Evolutionary conservation across 2,888 invertebrate species (phyloP), one percentile per base, ranked within the genome.

Genomic region (Acheta domesticus): DNA sequence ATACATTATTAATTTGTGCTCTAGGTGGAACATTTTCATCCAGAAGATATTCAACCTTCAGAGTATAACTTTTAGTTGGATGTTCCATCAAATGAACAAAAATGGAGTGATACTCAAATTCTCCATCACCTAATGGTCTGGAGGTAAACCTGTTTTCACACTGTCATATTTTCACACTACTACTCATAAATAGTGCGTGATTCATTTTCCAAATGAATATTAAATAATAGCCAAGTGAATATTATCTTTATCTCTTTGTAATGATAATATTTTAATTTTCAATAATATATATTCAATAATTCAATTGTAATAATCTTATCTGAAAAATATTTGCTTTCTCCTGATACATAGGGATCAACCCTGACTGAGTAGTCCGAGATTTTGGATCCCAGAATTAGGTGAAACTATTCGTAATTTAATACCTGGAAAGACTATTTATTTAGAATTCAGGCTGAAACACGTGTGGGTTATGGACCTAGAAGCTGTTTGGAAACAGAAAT

Each of bases 341-440:
- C 8, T 36, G 36, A 36, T 79, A 79, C 83, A 75, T 80, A 87
- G 89, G 89, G 89, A 83, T 89, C 90, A 1, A 86, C 89, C 11
- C 90, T 92, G 83, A 90, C 89, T 0, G 88, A 89, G n/a, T n/a
- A 83, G 89, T 88, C 78, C 88, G 89, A 83, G 91, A 93, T 83
- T 94, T 94, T 84, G 89, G 89, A 49, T 90, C 94, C 1, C 88
- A 88, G 81, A 94, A 82, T 90, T 91, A 11, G 88, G 90, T 62
- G 95, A 94, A 4, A 87, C 91, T 4, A 93, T 96, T 82, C 88
- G 89, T 83, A 92, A 92, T 77, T 89, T 97, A 80, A 88, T 90
- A 82, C 96, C 97, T 2, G 96, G 96, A 79, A 93, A 91, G 85
- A 91, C 92, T 97, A 97, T 88, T 88, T 91, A 78, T 95, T 96